Percentiles rank a stretch among this genome's conserved stretches.
phyloP scores from a whole-genome alignment of 1,140 invertebrate genomes.

The Halictus rubicundus region DNA sequence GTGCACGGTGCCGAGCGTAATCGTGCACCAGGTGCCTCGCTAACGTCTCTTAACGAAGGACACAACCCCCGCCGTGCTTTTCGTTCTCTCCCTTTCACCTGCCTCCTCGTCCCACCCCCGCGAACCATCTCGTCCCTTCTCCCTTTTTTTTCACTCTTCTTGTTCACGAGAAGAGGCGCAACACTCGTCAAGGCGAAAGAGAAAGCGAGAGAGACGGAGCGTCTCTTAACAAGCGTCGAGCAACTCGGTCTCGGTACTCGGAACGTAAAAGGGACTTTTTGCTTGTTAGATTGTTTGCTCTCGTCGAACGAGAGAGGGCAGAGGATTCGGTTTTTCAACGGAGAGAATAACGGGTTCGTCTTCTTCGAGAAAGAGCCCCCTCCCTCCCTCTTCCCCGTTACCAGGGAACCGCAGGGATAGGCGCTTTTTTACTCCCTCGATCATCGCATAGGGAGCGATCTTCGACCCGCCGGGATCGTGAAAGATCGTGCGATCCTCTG shows the following conservation, averaged over 20 bases:
- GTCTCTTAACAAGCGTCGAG: constrained; percentile 69
- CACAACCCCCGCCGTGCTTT: constrained; percentile 51
- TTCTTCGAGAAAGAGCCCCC: constrained; percentile 29
- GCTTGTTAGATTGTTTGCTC: constrained; percentile 75
- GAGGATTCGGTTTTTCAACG: constrained; percentile 36
- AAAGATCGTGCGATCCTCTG: constrained; percentile 38
- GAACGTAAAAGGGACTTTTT: constrained; percentile 66
- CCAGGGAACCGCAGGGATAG: neutral
- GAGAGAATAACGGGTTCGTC: constrained; percentile 19
- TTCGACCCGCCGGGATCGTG: constrained; percentile 13
- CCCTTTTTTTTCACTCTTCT: constrained; percentile 3
- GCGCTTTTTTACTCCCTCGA: constrained; percentile 27
- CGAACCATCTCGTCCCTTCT: neutral
- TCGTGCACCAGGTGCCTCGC: constrained; percentile 75
- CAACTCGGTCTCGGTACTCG: constrained; percentile 45
- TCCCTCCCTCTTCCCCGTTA: neutral
- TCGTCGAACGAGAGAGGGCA: constrained; percentile 26
- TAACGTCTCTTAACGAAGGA: constrained; percentile 74
- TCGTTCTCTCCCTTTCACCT: constrained; percentile 40
- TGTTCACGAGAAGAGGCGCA: neutral
- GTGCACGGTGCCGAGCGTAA: constrained; percentile 65
- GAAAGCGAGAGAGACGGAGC: constrained; percentile 34
- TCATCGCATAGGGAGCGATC: constrained; percentile 19
- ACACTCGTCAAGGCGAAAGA: neutral
- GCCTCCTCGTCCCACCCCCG: constrained; percentile 1